phyloP scores from a whole-genome alignment of 2,888 invertebrate genomes.

The Eumerus sabulonum region DNA sequence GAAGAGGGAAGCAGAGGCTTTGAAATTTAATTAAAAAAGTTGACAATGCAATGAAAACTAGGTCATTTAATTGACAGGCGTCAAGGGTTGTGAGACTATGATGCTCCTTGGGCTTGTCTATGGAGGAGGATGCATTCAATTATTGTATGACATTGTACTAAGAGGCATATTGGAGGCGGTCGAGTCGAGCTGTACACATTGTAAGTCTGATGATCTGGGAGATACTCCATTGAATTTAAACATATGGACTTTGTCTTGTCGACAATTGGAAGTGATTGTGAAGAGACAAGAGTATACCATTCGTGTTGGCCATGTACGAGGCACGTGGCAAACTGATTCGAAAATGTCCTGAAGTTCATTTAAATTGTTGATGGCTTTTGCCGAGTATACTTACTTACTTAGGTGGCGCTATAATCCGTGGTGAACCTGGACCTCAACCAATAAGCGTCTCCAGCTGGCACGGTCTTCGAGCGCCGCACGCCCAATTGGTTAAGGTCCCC shows the following conservation, averaged over 20 bases:
- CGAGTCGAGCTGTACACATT: slow-evolving; percentile 3
- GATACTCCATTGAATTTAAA: slow-evolving; percentile 49
- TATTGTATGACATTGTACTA: slow-evolving; percentile 25
- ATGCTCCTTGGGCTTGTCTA: slow-evolving; percentile 1
- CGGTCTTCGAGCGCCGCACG: too few species aligned
- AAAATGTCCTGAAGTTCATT: too few species aligned
- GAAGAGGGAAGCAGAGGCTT: slow-evolving; percentile 13
- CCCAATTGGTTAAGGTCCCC: too few species aligned
- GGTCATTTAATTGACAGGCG: slow-evolving; percentile 62
- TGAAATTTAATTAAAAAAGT: slow-evolving; percentile 64
- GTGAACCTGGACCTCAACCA: too few species aligned
- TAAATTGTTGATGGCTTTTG: too few species aligned
- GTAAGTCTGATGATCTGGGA: slow-evolving; percentile 26
- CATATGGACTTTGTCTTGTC: slow-evolving; percentile 38
- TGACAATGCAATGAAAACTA: slow-evolving; percentile 58
- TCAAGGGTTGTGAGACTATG: slow-evolving; percentile 7
- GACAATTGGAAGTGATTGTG: slow-evolving; percentile 34
- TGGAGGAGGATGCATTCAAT: slow-evolving; percentile 44
- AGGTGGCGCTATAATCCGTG: too few species aligned
- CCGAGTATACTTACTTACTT: too few species aligned
- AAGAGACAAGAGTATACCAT: too few species aligned
- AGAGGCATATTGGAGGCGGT: slow-evolving; percentile 10
- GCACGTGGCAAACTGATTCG: too few species aligned
- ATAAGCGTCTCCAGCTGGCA: too few species aligned
- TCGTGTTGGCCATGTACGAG: too few species aligned